Conservation (phyloP, 1,140 invertebrate genomes). For the Vanessa atalanta region DNA sequence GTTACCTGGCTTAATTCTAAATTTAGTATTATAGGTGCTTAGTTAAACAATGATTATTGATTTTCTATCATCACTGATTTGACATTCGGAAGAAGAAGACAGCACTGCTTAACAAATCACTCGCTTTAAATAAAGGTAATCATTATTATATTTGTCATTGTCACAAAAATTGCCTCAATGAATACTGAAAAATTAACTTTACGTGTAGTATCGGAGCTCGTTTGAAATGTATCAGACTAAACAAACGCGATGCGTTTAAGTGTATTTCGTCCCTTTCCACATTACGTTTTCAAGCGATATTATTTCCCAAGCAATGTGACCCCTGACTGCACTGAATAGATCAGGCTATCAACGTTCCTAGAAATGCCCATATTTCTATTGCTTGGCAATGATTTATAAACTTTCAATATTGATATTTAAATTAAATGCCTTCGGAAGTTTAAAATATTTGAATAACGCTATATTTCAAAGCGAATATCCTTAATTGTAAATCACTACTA, state of each 20-base stretch:
- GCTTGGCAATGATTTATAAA: constrained; percentile 32
- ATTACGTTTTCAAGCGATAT: constrained; percentile 36
- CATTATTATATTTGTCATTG: too few species aligned
- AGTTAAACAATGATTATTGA: too few species aligned
- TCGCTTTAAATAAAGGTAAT: too few species aligned
- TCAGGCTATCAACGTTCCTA: constrained; percentile 36
- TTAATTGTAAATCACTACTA: background rate
- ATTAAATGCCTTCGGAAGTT: constrained; percentile 4
- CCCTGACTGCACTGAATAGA: constrained; percentile 43
- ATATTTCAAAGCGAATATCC: background rate
- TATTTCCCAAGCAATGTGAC: constrained; percentile 38
- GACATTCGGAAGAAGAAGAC: too few species aligned
- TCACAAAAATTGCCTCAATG: too few species aligned
- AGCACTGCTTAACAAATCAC: too few species aligned
- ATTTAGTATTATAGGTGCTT: too few species aligned
- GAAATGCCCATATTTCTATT: constrained; percentile 29
- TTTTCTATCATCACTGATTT: too few species aligned
- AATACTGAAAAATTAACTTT: too few species aligned
- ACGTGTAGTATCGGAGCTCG: too few species aligned
- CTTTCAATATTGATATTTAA: constrained; percentile 31
- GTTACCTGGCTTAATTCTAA: too few species aligned
- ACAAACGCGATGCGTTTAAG: constrained; percentile 2
- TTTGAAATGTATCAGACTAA: background rate
- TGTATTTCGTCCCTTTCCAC: constrained; percentile 11
- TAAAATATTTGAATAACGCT: constrained; percentile 12